These are phyloP conservation scores for Standfussiana lucernea DNA, from an alignment of 2,888 invertebrate species.

Conservation along the genomic window DNA sequence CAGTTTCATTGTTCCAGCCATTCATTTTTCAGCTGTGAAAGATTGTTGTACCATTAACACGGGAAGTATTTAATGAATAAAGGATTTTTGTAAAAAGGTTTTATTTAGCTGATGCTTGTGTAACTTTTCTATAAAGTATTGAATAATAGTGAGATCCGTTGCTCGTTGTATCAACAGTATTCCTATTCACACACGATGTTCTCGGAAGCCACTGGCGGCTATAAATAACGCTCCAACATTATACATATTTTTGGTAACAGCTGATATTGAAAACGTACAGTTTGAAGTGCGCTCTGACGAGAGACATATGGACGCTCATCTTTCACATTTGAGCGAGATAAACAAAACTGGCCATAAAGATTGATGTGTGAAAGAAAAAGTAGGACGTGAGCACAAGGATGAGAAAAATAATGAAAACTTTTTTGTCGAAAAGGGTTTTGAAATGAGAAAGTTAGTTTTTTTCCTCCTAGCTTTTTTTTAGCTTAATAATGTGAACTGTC, in stretches of 20 bases:
- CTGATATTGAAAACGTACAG: constrained; percentile 68
- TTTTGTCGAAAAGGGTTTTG: background rate
- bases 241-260: constrained; percentile 68
- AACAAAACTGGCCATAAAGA: constrained; percentile 45
- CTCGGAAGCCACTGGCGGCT: constrained; percentile 66
- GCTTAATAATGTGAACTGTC: constrained; percentile 6
- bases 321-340: constrained; percentile 52
- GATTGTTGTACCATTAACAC: constrained; percentile 11
- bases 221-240: constrained; percentile 68
- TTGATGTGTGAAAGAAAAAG: constrained; percentile 40
- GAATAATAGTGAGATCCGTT: constrained; percentile 16
- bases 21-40: constrained; percentile 23
- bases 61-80: constrained; percentile 1
- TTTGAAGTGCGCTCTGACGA: constrained; percentile 61
- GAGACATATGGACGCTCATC: constrained; percentile 61
- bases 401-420: background rate
- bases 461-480: background rate
- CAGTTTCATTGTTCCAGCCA: constrained; percentile 21
- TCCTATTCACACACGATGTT: constrained; percentile 56
- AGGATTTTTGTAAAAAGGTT: background rate
- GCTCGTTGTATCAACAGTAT: constrained; percentile 36
- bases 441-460: background rate
- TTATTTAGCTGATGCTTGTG: constrained; percentile 1
- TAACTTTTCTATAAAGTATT: constrained; percentile 17
- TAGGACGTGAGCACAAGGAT: constrained; percentile 4